phyloP scores from a whole-genome alignment of 2,888 invertebrate species.

The Siphlonurus alternatus region DNA sequence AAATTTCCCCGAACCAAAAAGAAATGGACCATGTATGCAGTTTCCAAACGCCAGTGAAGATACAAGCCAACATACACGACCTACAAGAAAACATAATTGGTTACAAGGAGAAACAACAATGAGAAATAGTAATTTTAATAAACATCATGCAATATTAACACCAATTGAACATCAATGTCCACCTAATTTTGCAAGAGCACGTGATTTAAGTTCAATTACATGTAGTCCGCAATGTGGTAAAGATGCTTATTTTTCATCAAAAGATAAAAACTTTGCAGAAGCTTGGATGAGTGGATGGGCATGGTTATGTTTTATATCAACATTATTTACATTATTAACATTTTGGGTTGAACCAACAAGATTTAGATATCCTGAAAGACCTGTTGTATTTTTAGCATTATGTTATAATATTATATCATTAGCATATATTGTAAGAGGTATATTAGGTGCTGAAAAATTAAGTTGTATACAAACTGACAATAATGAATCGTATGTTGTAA shows the following conservation, averaged over 20 bases:
- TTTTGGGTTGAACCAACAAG: constrained; percentile 78
- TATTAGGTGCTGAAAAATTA: constrained; percentile 30
- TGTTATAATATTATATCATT: constrained; percentile 70
- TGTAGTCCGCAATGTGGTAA: constrained; percentile 43
- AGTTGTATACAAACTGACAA: constrained; percentile 27
- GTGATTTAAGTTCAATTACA: constrained; percentile 30
- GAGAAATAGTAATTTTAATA: constrained; percentile 20
- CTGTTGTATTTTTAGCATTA: constrained; percentile 74
- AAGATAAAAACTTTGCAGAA: constrained; percentile 51
- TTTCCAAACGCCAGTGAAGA: constrained; percentile 24
- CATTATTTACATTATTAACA: constrained; percentile 67
- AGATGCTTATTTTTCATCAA: constrained; percentile 46
- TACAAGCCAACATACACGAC: background rate
- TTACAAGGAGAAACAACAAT: constrained; percentile 13
- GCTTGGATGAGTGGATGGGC: constrained; percentile 63
- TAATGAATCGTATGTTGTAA: constrained; percentile 30
- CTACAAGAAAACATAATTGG: background rate
- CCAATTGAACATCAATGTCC: constrained; percentile 31
- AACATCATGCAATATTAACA: constrained; percentile 17
- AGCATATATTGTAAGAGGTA: constrained; percentile 52
- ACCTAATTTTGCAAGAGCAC: constrained; percentile 38
- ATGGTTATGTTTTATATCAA: constrained; percentile 60
- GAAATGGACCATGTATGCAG: constrained; percentile 60
- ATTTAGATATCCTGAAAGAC: constrained; percentile 85
- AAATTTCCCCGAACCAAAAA: constrained; percentile 55